A percentile compares a stretch with the other conserved stretches of the same genome.
These are phyloP conservation scores for Willisornis vidua DNA, from an alignment of 2,113 vertebrate species.

Conservation along the genomic window DNA sequence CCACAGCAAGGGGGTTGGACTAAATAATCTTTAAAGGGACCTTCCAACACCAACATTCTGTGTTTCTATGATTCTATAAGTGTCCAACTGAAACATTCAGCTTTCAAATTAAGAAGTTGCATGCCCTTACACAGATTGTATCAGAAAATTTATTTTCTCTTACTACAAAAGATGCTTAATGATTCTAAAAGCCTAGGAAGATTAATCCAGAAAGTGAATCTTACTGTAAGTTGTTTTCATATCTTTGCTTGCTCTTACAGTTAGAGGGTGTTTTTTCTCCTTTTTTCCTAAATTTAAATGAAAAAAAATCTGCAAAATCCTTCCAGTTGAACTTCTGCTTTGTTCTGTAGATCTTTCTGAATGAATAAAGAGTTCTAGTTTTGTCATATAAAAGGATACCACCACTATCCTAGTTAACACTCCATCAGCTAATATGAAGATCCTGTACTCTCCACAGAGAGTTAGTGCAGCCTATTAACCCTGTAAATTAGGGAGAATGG, in stretches of 20 bases:
- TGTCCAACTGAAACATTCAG: neutral
- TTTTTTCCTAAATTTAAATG: neutral
- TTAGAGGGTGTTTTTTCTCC: rapidly evolving
- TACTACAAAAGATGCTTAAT: neutral
- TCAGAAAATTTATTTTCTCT: neutral
- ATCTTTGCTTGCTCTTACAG: neutral
- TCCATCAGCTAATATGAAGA: neutral
- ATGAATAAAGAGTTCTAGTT: neutral
- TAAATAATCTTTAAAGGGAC: neutral
- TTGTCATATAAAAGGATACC: neutral
- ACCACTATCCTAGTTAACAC: neutral
- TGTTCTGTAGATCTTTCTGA: neutral
- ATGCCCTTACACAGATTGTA: neutral
- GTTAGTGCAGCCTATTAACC: neutral
- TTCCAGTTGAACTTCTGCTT: neutral
- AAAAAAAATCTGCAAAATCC: neutral
- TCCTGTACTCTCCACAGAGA: rapidly evolving
- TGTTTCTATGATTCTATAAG: neutral
- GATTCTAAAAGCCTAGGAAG: neutral
- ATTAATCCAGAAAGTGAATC: neutral
- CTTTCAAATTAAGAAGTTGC: neutral
- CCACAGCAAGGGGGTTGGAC: no score
- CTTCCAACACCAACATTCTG: neutral
- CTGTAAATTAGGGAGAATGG: neutral
- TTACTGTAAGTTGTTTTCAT: neutral